phyloP scores from a whole-genome alignment of 2,113 vertebrate species.

The Cranoglanis bouderius region DNA sequence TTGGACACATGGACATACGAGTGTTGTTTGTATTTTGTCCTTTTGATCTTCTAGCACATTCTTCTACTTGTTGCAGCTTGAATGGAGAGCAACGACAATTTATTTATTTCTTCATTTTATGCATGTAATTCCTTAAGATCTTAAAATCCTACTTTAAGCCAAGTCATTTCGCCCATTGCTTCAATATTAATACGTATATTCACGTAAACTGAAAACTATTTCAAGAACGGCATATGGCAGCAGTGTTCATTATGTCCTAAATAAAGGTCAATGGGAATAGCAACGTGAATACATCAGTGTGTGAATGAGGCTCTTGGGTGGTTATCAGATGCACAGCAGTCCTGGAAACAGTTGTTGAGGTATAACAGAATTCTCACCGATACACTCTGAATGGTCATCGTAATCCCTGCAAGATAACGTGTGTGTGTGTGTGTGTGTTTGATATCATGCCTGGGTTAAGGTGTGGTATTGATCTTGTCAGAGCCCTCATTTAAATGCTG shows the following conservation, averaged over 20 bases:
- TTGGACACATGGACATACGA: not conserved
- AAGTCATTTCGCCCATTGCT: not conserved
- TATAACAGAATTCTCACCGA: constrained; percentile 9
- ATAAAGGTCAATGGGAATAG: not conserved
- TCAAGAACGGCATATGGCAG: not conserved
- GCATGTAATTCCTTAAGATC: not conserved
- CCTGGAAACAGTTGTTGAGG: not conserved
- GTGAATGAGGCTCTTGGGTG: not conserved
- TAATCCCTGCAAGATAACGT: constrained; percentile 1
- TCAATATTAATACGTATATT: not conserved
- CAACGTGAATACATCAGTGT: not conserved
- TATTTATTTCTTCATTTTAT: not conserved
- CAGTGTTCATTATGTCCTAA: not conserved
- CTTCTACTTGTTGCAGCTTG: not conserved
- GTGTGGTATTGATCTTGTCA: constrained; percentile 48
- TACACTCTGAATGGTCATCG: not conserved
- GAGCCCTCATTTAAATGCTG: constrained; percentile 28
- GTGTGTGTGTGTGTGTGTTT: not conserved
- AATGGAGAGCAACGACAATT: not conserved
- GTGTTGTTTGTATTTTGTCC: not conserved
- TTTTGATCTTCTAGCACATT: not conserved
- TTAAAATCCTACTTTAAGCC: not conserved
- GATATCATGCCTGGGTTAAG: constrained; percentile 37
- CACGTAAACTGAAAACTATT: not conserved
- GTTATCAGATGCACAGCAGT: not conserved